A percentile compares a stretch with the other conserved stretches of the same genome.
Conservation (phyloP, 1,140 invertebrate species). For the Ephestia elutella region DNA sequence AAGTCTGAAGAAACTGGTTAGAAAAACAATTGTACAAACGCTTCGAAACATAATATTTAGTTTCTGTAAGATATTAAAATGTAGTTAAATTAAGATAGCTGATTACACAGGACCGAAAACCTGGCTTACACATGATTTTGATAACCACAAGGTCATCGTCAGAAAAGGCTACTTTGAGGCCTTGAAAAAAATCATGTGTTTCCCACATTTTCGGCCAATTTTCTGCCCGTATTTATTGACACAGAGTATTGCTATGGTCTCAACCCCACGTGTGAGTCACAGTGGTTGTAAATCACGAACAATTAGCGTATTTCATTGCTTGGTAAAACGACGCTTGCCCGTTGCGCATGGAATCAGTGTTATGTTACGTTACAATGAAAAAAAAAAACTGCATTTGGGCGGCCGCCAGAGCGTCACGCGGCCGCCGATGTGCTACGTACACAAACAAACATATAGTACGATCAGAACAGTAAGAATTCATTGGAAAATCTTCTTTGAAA, state of each 20-base stretch:
- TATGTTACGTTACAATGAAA: constrained; percentile 7
- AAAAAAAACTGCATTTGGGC: constrained; percentile 11
- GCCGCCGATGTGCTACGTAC: constrained; percentile 7
- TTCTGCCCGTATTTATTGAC: background rate
- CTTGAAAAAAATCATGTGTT: background rate
- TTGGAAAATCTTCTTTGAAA: too few relatives aligned
- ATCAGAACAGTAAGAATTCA: constrained; percentile 1
- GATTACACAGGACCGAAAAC: background rate
- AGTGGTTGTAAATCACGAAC: constrained; percentile 6
- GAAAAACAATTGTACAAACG: background rate
- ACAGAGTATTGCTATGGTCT: background rate
- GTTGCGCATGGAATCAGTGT: constrained; percentile 25
- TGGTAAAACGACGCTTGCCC: constrained; percentile 17
- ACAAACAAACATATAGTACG: constrained; percentile 4
- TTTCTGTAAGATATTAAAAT: background rate
- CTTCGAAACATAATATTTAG: background rate
- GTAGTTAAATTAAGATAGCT: background rate
- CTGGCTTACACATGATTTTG: background rate
- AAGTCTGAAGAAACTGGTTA: too few relatives aligned
- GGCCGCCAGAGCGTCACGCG: constrained; percentile 12
- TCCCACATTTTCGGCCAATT: background rate
- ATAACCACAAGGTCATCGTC: background rate
- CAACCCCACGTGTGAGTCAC: background rate
- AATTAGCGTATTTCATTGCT: constrained; percentile 15
- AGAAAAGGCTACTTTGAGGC: too few relatives aligned